phyloP scores from a whole-genome alignment of 1,140 invertebrate species.

The Orussus abietinus region DNA sequence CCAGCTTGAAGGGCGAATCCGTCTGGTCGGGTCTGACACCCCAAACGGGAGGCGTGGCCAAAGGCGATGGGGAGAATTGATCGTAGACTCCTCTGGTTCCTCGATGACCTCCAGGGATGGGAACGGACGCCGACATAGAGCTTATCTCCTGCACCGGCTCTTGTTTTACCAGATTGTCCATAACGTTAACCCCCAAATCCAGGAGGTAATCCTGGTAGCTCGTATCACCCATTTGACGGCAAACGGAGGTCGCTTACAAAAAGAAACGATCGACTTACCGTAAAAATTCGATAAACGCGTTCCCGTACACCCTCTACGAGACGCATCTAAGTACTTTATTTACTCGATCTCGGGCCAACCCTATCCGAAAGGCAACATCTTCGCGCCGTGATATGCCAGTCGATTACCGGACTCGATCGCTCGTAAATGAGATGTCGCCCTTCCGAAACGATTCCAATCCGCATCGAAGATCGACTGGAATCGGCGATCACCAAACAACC shows the following conservation, averaged over 20 bases:
- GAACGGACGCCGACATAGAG: conserved; percentile 45
- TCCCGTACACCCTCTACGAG: no score
- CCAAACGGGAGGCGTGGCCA: conserved; percentile 38
- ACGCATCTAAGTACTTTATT: neutral
- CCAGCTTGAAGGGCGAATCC: conserved; percentile 38
- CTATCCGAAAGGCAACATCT: conserved; percentile 1
- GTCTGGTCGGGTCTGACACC: conserved; percentile 32
- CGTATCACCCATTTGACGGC: conserved; percentile 22
- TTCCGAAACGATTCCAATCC: no score
- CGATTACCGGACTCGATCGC: neutral
- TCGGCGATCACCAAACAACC: no score
- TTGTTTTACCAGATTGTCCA: conserved; percentile 40
- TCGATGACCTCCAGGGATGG: conserved; percentile 47
- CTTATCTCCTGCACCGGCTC: conserved; percentile 37
- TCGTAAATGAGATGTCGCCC: no score
- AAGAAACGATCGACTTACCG: conserved; percentile 1
- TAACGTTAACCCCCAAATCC: conserved; percentile 24
- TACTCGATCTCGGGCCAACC: neutral
- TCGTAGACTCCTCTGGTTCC: conserved; percentile 37
- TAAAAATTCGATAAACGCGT: neutral
- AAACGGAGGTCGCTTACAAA: neutral
- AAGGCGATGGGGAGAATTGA: conserved; percentile 48
- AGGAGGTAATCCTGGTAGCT: conserved; percentile 31
- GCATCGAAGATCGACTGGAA: no score
- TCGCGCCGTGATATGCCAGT: conserved; percentile 1